Conservation (phyloP, 2,113 vertebrate species). For the Suncus etruscus region DNA sequence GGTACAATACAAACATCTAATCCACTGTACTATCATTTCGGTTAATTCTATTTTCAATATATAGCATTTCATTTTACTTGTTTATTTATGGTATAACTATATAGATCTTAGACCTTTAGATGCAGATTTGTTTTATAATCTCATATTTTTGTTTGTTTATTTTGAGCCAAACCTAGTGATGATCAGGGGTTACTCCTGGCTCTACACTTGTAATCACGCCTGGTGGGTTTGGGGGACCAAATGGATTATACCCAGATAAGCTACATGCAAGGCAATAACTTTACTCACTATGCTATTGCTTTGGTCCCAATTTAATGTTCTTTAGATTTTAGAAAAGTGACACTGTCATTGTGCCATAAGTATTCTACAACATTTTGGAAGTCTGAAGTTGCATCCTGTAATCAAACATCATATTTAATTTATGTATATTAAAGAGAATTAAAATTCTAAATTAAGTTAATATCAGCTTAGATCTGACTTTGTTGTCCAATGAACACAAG, state of each 20-base stretch:
- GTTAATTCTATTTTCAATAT: constrained; percentile 16
- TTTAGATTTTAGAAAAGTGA: constrained; percentile 16
- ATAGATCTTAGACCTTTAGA: neutral
- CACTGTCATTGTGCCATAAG: neutral
- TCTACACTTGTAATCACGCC: no score
- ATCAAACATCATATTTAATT: neutral
- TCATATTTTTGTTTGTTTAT: neutral
- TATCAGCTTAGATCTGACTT: neutral
- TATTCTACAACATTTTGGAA: neutral
- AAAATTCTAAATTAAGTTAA: neutral
- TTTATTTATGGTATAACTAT: neutral
- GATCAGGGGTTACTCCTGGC: no score
- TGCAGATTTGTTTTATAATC: neutral
- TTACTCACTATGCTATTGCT: no score
- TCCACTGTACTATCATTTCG: no score
- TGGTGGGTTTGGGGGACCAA: no score
- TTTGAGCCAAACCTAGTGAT: no score
- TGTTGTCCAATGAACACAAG: constrained; percentile 5
- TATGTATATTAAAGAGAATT: neutral
- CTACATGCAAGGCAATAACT: no score
- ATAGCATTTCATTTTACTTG: neutral
- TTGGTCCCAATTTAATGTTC: neutral
- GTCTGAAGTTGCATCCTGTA: neutral
- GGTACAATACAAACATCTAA: no score
- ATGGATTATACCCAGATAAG: no score